Evolutionary conservation across 2,888 invertebrate genomes (phyloP).

Genomic region (Pandemis heparana): DNA sequence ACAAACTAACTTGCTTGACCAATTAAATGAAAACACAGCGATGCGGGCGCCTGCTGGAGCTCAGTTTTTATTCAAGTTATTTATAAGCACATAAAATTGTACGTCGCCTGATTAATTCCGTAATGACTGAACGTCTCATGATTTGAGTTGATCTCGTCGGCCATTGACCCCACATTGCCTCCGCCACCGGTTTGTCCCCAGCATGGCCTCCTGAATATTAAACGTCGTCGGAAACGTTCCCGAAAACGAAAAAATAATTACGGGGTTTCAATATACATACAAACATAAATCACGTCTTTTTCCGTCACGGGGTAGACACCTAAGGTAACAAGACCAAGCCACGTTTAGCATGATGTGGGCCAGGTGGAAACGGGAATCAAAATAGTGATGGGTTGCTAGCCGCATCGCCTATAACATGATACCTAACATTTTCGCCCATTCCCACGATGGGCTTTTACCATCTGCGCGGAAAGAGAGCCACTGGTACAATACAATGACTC

Average conservation of each 20-base stretch:
- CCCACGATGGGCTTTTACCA: too few relatives aligned
- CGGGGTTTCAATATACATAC: neutral
- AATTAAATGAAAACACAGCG: neutral
- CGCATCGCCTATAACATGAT: too few relatives aligned
- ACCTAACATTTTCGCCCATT: too few relatives aligned
- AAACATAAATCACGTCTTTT: too few relatives aligned
- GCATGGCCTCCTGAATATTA: slow-evolving; percentile 17
- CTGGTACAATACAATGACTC: too few relatives aligned
- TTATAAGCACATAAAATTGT: slow-evolving; percentile 4
- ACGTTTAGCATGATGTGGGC: too few relatives aligned
- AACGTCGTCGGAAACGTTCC: neutral
- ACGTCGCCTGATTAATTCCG: slow-evolving; percentile 9
- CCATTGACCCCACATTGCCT: slow-evolving; percentile 15
- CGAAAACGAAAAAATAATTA: neutral
- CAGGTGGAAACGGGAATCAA: neutral
- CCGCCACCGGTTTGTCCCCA: slow-evolving; percentile 21
- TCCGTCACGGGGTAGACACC: too few relatives aligned
- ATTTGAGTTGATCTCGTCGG: slow-evolving; percentile 32
- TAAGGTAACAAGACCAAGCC: too few relatives aligned
- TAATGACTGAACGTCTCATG: slow-evolving; percentile 18
- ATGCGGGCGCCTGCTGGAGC: neutral
- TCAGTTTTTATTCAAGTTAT: neutral
- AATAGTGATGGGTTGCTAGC: too few relatives aligned
- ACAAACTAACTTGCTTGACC: neutral
- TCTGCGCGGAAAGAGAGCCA: too few relatives aligned